phyloP scores from a whole-genome alignment of 2,888 invertebrate species.

The Priocnemis perturbator region DNA sequence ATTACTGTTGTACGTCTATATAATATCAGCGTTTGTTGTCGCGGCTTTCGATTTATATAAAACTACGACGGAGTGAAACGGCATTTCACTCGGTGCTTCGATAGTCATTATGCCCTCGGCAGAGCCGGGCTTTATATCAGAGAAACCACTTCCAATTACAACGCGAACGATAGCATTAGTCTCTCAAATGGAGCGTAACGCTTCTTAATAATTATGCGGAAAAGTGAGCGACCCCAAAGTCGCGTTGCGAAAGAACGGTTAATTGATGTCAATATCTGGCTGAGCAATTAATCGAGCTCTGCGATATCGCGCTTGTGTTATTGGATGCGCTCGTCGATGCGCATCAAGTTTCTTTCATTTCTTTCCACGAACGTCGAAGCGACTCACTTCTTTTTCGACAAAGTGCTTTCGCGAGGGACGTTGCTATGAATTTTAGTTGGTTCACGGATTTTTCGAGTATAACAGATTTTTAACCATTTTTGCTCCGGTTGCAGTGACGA shows the following conservation, averaged over 20 bases:
- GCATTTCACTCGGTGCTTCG: slow-evolving; percentile 6
- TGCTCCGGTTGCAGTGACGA: no score
- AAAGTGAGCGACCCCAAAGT: background rate
- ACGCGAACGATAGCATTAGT: slow-evolving; percentile 9
- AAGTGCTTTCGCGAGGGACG: no score
- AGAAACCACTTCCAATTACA: background rate
- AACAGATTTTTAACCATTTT: no score
- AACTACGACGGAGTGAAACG: slow-evolving; percentile 15
- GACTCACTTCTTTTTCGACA: no score
- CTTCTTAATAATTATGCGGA: slow-evolving; percentile 25
- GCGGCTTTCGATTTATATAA: slow-evolving; percentile 3
- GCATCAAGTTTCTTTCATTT: no score
- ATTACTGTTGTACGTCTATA: no score
- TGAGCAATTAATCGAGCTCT: slow-evolving; percentile 21
- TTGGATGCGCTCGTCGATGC: no score
- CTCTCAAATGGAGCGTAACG: slow-evolving; percentile 26
- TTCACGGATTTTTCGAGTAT: no score
- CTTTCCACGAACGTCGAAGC: no score
- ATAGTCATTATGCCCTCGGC: background rate
- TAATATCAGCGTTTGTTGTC: no score
- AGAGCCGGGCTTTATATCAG: no score
- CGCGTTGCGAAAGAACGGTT: slow-evolving; percentile 16
- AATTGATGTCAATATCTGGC: slow-evolving; percentile 26
- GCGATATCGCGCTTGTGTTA: slow-evolving; percentile 10
- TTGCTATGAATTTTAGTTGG: no score